These are phyloP conservation scores for Helobdella robusta DNA, from an alignment of 2,888 invertebrate species.

Conservation along the genomic window DNA sequence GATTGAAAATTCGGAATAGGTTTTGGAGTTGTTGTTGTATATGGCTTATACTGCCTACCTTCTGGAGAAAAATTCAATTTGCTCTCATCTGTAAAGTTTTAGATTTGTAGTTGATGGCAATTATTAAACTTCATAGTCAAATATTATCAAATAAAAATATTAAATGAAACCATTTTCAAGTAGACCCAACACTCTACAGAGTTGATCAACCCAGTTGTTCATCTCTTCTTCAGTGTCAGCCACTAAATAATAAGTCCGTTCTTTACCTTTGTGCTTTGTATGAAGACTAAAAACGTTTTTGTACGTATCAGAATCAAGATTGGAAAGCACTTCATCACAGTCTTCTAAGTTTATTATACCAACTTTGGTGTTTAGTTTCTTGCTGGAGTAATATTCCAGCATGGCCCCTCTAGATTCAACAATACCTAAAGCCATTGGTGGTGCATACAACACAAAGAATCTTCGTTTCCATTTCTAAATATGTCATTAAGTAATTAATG, in stretches of 20 bases:
- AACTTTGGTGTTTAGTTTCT: conserved; percentile 36
- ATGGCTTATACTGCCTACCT: not conserved
- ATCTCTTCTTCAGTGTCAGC: conserved; percentile 83
- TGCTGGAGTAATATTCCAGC: conserved; percentile 81
- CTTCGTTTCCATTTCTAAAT: conserved; percentile 83
- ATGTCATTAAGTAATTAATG: conserved; percentile 32
- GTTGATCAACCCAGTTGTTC: conserved; percentile 87
- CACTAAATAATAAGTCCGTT: conserved; percentile 75
- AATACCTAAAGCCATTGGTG: conserved; percentile 53
- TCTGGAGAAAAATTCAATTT: conserved; percentile 2
- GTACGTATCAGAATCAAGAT: conserved; percentile 43
- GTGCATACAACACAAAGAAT: conserved; percentile 77
- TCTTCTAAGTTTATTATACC: conserved; percentile 72
- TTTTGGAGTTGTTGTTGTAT: not conserved
- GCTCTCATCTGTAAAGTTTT: not conserved
- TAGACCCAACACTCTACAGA: conserved; percentile 66
- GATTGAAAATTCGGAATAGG: conserved; percentile 7
- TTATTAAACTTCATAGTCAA: not conserved
- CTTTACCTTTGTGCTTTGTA: conserved; percentile 39
- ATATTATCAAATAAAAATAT: not conserved
- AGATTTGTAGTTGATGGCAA: not conserved
- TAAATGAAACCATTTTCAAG: conserved; percentile 26
- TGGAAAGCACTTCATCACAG: conserved; percentile 72
- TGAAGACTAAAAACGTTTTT: conserved; percentile 43
- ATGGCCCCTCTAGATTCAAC: conserved; percentile 82